Evolutionary conservation across 2,797 vertebrate species (phyloP).

Genomic region (Sitta carolinensis): DNA sequence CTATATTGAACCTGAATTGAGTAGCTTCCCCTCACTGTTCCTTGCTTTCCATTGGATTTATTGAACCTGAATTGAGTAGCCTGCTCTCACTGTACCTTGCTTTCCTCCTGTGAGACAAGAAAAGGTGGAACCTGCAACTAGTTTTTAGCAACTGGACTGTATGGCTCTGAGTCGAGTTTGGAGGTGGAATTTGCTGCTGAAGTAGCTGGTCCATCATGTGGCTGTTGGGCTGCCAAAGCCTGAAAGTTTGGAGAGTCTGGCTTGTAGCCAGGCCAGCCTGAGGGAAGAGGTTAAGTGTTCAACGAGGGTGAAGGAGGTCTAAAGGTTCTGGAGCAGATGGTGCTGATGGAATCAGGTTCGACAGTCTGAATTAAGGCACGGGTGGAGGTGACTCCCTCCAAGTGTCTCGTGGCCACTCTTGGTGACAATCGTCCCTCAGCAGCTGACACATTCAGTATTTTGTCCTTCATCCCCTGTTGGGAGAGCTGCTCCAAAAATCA

Average conservation of each 20-base stretch:
- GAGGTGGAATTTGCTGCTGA: not conserved
- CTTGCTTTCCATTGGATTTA: not conserved
- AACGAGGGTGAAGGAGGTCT: not conserved
- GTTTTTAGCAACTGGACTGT: not conserved
- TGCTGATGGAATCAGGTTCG: fast-evolving
- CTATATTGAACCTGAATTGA: not conserved
- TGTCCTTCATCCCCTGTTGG: not conserved
- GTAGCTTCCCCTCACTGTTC: not conserved
- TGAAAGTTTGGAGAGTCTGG: fast-evolving
- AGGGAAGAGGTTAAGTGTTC: not conserved
- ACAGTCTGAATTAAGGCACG: not conserved
- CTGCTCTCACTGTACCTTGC: not conserved
- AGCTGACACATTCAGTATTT: not conserved
- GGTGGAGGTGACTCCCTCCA: not conserved
- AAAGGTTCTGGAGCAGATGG: not conserved
- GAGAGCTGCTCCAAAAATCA: slow-evolving; percentile 2
- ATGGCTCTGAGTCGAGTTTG: not conserved
- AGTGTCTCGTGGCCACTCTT: not conserved
- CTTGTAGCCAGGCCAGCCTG: not conserved
- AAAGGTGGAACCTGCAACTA: not conserved
- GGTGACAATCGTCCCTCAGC: not conserved
- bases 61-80: fast-evolving
- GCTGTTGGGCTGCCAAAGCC: not conserved
- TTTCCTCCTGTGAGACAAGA: not conserved
- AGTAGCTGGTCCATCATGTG: fast-evolving